Conservation (phyloP, 1,140 invertebrate species). For the Steinernema feltiae region DNA sequence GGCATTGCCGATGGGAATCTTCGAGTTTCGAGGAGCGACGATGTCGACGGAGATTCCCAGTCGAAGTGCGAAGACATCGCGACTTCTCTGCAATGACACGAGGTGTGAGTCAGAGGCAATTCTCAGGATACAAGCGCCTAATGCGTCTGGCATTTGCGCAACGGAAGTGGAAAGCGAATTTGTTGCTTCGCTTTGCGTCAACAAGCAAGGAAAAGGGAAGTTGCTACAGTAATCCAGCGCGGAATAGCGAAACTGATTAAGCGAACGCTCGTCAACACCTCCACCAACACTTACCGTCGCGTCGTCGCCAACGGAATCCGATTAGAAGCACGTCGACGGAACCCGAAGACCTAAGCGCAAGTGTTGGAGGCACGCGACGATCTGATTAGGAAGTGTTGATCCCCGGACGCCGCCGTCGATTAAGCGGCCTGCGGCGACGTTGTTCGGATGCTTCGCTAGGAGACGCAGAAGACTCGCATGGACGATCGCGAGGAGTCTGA, state of each 20-base stretch:
- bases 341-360: not conserved
- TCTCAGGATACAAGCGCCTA: not conserved
- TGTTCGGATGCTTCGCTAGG: not conserved
- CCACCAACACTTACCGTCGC: not conserved
- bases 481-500: not conserved
- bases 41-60: not conserved
- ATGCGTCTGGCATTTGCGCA: no score
- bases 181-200: no score
- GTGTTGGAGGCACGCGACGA: conserved; percentile 2
- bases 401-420: not conserved
- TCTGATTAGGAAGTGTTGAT: conserved; percentile 5
- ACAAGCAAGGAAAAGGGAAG: no score
- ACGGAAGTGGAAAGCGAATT: no score
- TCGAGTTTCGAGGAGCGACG: not conserved
- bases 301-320: conserved; percentile 4
- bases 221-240: no score
- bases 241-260: no score
- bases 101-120: not conserved
- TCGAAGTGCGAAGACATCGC: not conserved
- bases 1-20: no score
- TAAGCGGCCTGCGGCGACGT: not conserved
- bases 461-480: not conserved
- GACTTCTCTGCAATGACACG: not conserved
- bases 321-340: not conserved
- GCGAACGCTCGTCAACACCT: not conserved